Conservation (phyloP, 2,888 invertebrate genomes). For the Zootermopsis nevadensis region DNA sequence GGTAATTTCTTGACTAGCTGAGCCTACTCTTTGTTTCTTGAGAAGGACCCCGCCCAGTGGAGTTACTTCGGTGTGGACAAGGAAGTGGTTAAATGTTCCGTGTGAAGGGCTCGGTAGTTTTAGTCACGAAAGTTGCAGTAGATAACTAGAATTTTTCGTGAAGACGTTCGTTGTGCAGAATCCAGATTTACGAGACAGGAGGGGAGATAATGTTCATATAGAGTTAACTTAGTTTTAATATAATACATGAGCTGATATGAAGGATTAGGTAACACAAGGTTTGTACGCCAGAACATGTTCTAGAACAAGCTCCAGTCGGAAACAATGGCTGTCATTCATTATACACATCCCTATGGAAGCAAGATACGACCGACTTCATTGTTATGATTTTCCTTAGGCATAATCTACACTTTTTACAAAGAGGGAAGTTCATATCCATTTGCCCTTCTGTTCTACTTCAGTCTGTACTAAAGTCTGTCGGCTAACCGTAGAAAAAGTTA, state of each 20-base stretch:
- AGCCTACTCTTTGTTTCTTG: too few relatives aligned
- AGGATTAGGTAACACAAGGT: conserved; percentile 2
- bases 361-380: conserved; percentile 14
- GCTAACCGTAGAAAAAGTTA: too few relatives aligned
- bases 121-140: too few relatives aligned
- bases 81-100: too few relatives aligned
- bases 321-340: conserved; percentile 24
- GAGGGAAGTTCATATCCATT: not conserved
- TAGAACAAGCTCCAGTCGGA: not conserved
- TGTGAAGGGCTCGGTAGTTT: too few relatives aligned
- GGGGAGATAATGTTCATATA: not conserved
- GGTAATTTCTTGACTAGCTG: too few relatives aligned
- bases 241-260: not conserved
- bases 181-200: not conserved
- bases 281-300: not conserved
- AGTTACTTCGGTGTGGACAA: too few relatives aligned
- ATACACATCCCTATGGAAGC: not conserved
- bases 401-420: not conserved
- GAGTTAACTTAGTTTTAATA: not conserved
- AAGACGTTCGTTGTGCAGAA: not conserved
- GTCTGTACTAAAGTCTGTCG: too few relatives aligned
- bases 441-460: too few relatives aligned
- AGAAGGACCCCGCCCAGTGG: too few relatives aligned
- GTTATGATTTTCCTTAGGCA: not conserved
- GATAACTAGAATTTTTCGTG: too few relatives aligned